These are phyloP conservation scores for Metalampra italica DNA, from an alignment of 2,888 invertebrate species.

Conservation along the genomic window DNA sequence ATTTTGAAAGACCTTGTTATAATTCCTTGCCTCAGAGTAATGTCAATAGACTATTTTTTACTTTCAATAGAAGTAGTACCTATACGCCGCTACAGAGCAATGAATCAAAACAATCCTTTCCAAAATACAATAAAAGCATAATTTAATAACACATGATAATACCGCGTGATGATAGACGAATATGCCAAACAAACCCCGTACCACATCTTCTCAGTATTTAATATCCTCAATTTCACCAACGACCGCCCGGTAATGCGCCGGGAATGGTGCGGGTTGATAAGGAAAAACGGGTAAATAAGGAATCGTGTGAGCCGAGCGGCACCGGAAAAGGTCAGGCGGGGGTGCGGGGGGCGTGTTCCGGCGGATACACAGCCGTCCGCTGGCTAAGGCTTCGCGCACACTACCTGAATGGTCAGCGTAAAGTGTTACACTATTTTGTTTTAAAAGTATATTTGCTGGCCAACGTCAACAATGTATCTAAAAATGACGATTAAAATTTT, in stretches of 20 bases:
- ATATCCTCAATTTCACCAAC: constrained; percentile 57
- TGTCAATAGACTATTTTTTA: no score
- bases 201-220: constrained; percentile 35
- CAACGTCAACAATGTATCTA: no score
- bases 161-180: constrained; percentile 24
- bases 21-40: no score
- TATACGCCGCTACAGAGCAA: no score
- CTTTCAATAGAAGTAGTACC: no score
- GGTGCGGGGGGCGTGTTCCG: constrained; percentile 35
- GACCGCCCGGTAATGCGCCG: constrained; percentile 60
- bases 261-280: constrained; percentile 70
- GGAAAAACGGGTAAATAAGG: constrained; percentile 75
- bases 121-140: not conserved
- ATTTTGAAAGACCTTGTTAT: no score
- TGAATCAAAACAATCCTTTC: no score
- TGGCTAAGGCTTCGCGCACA: constrained; percentile 12
- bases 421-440: no score
- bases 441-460: no score
- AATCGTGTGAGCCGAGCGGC: constrained; percentile 37
- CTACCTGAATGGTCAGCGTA: no score
- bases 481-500: no score
- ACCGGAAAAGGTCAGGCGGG: constrained; percentile 20
- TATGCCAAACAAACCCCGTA: constrained; percentile 32
- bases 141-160: not conserved
- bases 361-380: constrained; percentile 49